Base-by-base conservation (phyloP, 2,888 invertebrate genomes). In the Caenorhabditis sinica region DNA sequence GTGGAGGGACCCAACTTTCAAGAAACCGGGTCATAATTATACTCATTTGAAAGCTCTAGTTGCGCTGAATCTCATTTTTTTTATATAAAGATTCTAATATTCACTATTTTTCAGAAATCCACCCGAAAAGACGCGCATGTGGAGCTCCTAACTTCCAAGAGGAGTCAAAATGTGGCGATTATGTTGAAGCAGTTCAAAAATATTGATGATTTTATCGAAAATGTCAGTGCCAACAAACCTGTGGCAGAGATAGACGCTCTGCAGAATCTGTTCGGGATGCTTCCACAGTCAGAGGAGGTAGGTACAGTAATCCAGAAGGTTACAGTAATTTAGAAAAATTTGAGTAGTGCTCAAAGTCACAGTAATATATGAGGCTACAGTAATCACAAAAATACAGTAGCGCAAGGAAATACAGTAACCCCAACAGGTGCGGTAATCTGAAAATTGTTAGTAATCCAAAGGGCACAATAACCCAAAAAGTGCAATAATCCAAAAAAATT, bases 141-240 rank as follows among this genome's bases (percentile, higher is more conserved):
- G 4, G 87, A 89, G 23, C 56, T 89, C 9, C 73, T 89, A n/a
- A 86, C 88, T 3, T 65, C 87, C 49, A 88, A 87, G 73, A 63
- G 89, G 11, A 86, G 86, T 56, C 87, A 88, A 69, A 88, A 89
- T 40, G 87, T 87, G 56, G 86, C 88, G 17, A 89, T 89, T 25
- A 87, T 87, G 76, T 72, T 89, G 63, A 89, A 89, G 75, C 84
- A 88, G 49, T 88, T 89, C 82, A 89, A 89, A 43, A 85, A 85
- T n/a, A 30, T 77, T 1, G 88, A 88, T 17, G 79, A 63, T 25
- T 86, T 88, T 61, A 51, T 84, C 2, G 80, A 68, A 36, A 63
- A 61, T 28, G 49, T 84, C 5, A 25, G 53, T 8, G 9, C 11
- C 0, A 84, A 84, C 20, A 51, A 36, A 33, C 76, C 84, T 30